Base-by-base conservation (phyloP, 2,113 vertebrate genomes). In the Podarcis muralis region DNA sequence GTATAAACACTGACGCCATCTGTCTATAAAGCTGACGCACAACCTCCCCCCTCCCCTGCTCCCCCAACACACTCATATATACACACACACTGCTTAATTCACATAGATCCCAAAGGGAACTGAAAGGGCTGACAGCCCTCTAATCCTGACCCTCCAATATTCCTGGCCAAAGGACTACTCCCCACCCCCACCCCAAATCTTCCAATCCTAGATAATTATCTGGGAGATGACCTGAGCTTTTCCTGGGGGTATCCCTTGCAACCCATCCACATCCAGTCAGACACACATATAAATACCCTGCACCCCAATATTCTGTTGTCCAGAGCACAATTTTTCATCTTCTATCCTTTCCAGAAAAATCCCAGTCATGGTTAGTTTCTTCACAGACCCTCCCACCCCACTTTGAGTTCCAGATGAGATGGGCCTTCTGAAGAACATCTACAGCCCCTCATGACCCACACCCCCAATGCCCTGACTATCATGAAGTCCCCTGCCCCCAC, bases 1-100 rank as follows among this genome's bases (percentile, higher is more conserved):
- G 85, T 57, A 87, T n/a, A 74, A 74, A 83, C 57, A 66, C 32
- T 83, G 87, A 88, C 87, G 80, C 80, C 80, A 88, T 83, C 37
- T 25, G 69, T n/a, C 57, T 82, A 4, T 30, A 18, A 57, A 76
- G 69, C 69, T 88, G 87, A 88, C 87, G 87, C 87, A 83, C 80
- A 30, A 15, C 23, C 3, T 1, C 62, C 35, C 81, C 59, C 23
- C 35, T 15, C 2, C 37, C 81, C 40, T 27, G 5, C 74, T 9
- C 35, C 74, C 16, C 80, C 13, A 12, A 18, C 65, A 30, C 81
- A 69, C 2, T 20, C 40, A 43, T 65, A 18, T 1, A 62, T 20
- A 62, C 0, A 62, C 74, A 76, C 35, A 16, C n/a, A 1, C 5
- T 8, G 20, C 77, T 79, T 27, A 35, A 40, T 83, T 83, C 81